These are phyloP conservation scores for Lutjanus argentimaculatus DNA, from an alignment of 2,797 vertebrate genomes.

Conservation along the genomic window DNA sequence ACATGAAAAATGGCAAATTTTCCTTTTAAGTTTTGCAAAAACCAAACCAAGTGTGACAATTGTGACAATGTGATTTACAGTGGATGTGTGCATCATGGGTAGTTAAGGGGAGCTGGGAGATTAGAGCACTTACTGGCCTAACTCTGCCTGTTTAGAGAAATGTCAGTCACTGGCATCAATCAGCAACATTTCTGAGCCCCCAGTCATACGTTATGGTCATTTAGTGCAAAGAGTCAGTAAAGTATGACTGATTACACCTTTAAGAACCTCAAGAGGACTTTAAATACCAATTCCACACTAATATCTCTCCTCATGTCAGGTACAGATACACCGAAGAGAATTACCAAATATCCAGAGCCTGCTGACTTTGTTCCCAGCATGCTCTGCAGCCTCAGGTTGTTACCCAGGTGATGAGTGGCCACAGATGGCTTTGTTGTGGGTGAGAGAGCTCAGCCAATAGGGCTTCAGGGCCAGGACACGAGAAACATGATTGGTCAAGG, in stretches of 20 bases:
- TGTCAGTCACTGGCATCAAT: constrained; percentile 3
- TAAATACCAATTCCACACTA: not conserved
- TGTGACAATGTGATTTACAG: too few species aligned
- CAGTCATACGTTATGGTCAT: not conserved
- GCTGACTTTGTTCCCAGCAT: constrained; percentile 60
- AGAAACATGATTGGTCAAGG: constrained; percentile 73
- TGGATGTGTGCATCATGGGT: not conserved
- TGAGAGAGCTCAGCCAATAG: constrained; percentile 77
- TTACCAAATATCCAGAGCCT: constrained; percentile 36
- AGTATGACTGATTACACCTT: constrained; percentile 11
- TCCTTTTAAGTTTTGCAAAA: not conserved
- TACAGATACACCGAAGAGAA: constrained; percentile 12
- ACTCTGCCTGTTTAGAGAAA: constrained; percentile 1
- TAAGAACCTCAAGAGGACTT: constrained; percentile 1
- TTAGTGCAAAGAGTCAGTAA: constrained; percentile 20
- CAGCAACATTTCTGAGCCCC: constrained; percentile 3
- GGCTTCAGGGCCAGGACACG: constrained; percentile 50
- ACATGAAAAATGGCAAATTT: too few species aligned
- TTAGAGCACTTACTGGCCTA: not conserved
- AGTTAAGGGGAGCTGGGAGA: constrained; percentile 33
- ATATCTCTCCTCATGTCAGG: constrained; percentile 15
- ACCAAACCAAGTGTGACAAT: constrained; percentile 1
- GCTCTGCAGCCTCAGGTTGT: constrained; percentile 74
- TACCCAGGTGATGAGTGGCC: constrained; percentile 74
- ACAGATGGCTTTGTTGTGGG: constrained; percentile 78